Percentiles rank a stretch among this genome's conserved stretches.
These are phyloP conservation scores for Dallia pectoralis DNA, from an alignment of 2,797 vertebrate genomes.

Conservation along the genomic window DNA sequence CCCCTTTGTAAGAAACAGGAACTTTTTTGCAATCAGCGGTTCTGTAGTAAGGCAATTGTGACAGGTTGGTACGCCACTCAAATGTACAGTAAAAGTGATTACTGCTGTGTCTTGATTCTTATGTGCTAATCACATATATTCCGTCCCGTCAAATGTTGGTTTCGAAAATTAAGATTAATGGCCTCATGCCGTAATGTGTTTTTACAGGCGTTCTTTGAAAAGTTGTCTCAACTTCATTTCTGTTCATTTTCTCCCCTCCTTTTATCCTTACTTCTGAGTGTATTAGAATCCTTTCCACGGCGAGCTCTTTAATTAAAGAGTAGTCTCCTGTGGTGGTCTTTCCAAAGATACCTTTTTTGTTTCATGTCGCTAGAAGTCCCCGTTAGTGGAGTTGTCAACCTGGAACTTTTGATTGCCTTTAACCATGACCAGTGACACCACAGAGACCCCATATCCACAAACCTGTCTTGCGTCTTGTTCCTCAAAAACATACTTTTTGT, in stretches of 20 bases:
- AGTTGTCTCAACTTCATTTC: slow-evolving; percentile 12
- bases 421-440: too few relatives aligned
- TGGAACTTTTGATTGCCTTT: too few relatives aligned
- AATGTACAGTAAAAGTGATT: background rate
- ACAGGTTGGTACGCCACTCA: slow-evolving; percentile 54
- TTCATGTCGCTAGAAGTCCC: too few relatives aligned
- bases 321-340: background rate
- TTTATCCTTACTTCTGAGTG: background rate
- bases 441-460: background rate
- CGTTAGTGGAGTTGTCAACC: too few relatives aligned
- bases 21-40: slow-evolving; percentile 41
- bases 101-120: background rate
- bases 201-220: slow-evolving; percentile 23
- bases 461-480: slow-evolving; percentile 1
- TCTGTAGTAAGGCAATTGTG: slow-evolving; percentile 59
- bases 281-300: slow-evolving; percentile 14
- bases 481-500: background rate
- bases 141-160: background rate
- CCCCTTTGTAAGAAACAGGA: background rate
- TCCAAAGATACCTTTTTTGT: background rate
- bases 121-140: background rate
- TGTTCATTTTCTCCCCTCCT: background rate
- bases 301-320: slow-evolving; percentile 18
- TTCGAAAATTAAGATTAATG: background rate
- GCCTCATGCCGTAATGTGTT: slow-evolving; percentile 24